Conservation (phyloP, 2,888 invertebrate genomes). For the Lepidocyrtinus sp. region DNA sequence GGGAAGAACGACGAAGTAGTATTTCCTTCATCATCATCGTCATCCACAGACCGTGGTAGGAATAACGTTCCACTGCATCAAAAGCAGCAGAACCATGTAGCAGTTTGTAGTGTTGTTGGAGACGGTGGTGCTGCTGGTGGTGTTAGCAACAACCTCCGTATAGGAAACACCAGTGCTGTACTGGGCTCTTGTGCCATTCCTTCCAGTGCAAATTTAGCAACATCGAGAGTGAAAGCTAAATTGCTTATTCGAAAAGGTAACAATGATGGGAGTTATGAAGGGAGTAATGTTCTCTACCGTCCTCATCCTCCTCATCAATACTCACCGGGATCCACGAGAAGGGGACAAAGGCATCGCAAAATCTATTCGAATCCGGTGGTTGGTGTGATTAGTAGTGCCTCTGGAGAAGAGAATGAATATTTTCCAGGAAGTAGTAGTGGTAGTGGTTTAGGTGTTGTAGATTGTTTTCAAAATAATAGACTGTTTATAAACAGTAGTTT, state of each 20-base stretch:
- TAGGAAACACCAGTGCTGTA: conserved; percentile 15
- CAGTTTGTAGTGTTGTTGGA: conserved; percentile 47
- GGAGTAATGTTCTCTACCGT: conserved; percentile 52
- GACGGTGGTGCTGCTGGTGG: conserved; percentile 25
- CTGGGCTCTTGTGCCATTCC: conserved; percentile 22
- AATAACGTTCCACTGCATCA: conserved; percentile 29
- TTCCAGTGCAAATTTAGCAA: conserved; percentile 14
- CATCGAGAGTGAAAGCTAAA: conserved; percentile 64
- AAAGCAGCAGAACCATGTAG: conserved; percentile 24
- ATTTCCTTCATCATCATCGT: conserved; percentile 33
- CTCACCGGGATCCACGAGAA: conserved; percentile 26
- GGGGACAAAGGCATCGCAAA: conserved; percentile 37
- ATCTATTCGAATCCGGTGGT: conserved; percentile 46
- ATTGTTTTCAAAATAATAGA: not conserved
- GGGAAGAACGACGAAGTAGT: conserved; percentile 37
- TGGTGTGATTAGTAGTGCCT: conserved; percentile 40
- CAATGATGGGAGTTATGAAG: conserved; percentile 39
- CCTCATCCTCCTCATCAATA: conserved; percentile 18
- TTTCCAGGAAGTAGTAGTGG: not conserved
- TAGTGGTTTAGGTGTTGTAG: not conserved
- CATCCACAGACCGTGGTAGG: conserved; percentile 22
- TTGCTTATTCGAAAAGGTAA: conserved; percentile 63
- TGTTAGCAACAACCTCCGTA: conserved; percentile 44
- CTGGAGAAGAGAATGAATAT: conserved; percentile 34
- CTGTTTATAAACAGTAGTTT: not conserved